Evolutionary conservation across 1,140 invertebrate genomes (phyloP).

Genomic region (Heliconius hewitsoni): DNA sequence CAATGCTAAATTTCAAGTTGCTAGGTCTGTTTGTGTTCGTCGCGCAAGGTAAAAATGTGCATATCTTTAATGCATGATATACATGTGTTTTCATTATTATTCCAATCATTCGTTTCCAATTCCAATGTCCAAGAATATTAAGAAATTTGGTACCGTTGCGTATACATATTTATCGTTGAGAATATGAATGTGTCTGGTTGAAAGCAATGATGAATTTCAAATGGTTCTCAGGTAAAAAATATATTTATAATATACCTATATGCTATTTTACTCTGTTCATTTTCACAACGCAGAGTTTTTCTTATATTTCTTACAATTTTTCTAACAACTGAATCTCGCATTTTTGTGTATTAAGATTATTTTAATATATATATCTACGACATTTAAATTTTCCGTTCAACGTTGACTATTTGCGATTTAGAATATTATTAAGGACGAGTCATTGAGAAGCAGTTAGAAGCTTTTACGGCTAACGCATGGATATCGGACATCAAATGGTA

Average conservation of each 20-base stretch:
- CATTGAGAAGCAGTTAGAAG: neutral
- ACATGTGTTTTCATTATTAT: neutral
- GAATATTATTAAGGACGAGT: neutral
- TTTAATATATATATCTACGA: neutral
- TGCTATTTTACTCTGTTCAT: too few relatives aligned
- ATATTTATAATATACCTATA: too few relatives aligned
- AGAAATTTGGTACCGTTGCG: conserved; percentile 3
- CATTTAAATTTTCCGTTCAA: neutral
- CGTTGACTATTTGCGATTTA: neutral
- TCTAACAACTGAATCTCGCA: too few relatives aligned
- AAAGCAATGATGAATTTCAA: neutral
- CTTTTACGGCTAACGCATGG: neutral
- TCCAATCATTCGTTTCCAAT: conserved; percentile 10
- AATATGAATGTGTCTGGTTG: neutral
- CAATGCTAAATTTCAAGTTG: neutral
- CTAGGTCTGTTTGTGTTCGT: neutral
- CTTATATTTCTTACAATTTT: too few relatives aligned
- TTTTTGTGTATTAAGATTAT: neutral
- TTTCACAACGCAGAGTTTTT: too few relatives aligned
- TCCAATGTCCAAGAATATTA: neutral
- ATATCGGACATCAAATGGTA: neutral
- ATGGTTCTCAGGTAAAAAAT: neutral
- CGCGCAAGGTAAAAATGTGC: neutral
- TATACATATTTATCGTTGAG: neutral
- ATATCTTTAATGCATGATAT: neutral